Conservation (phyloP, 2,888 invertebrate species). For the Caenorhabditis sp. region DNA sequence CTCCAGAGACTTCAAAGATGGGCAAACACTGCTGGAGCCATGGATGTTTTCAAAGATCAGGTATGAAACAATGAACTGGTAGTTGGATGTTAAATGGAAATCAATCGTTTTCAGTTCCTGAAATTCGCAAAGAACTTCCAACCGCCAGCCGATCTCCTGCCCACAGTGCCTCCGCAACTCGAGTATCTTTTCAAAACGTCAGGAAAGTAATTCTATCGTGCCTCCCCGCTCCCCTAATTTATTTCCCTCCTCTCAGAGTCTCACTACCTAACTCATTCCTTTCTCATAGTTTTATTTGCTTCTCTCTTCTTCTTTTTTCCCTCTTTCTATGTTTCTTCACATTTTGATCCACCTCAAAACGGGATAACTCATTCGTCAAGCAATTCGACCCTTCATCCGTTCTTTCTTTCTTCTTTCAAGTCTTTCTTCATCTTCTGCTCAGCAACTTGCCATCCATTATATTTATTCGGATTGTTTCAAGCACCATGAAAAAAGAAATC, state of each 20-base stretch:
- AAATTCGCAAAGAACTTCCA: conserved; percentile 82
- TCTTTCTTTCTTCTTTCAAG: conserved; percentile 10
- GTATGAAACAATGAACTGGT: conserved; percentile 41
- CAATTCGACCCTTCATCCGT: too few species aligned
- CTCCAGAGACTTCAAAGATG: conserved; percentile 82
- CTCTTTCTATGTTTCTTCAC: conserved; percentile 5
- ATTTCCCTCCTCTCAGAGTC: conserved; percentile 51
- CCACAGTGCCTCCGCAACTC: conserved; percentile 82
- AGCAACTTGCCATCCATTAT: conserved; percentile 58
- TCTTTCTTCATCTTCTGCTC: conserved; percentile 47
- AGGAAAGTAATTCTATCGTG: conserved; percentile 55
- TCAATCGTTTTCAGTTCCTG: conserved; percentile 76
- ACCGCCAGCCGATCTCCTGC: conserved; percentile 78
- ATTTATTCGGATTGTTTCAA: conserved; percentile 54
- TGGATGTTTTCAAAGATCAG: conserved; percentile 82
- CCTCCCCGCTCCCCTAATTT: conserved; percentile 25
- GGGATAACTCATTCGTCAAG: conserved; percentile 52
- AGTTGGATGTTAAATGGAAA: not conserved
- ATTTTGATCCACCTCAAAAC: conserved; percentile 57
- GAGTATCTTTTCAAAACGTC: conserved; percentile 80
- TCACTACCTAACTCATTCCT: conserved; percentile 56
- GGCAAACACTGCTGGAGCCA: conserved; percentile 83
- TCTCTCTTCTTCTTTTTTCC: conserved; percentile 2
- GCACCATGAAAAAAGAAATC: conserved; percentile 32
- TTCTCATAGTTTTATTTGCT: conserved; percentile 51